phyloP scores from a whole-genome alignment of 1,140 invertebrate genomes.

The Aphaenogaster rudis region DNA sequence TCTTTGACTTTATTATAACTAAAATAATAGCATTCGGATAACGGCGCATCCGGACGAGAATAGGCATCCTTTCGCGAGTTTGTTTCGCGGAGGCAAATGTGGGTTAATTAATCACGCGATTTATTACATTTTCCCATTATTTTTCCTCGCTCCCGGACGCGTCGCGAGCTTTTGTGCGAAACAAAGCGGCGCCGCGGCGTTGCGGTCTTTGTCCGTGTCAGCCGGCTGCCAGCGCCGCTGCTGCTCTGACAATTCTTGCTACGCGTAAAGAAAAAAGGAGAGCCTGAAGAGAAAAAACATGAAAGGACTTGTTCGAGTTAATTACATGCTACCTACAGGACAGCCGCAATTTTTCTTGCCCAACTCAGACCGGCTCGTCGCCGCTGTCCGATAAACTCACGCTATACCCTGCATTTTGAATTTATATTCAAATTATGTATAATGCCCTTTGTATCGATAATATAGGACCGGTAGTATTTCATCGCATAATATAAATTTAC shows the following conservation, averaged over 20 bases:
- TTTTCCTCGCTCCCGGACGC: constrained; percentile 67
- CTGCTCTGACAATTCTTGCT: constrained; percentile 66
- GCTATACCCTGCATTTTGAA: not conserved
- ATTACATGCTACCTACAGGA: constrained; percentile 76
- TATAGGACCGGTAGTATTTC: not conserved
- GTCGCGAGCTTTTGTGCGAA: constrained; percentile 69
- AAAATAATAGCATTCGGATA: constrained; percentile 26
- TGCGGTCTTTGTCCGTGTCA: constrained; percentile 69
- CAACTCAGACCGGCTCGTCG: constrained; percentile 39
- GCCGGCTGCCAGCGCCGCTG: constrained; percentile 54
- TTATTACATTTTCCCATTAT: constrained; percentile 78
- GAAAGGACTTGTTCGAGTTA: constrained; percentile 72
- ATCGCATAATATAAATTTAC: not conserved
- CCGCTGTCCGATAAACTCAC: constrained; percentile 38
- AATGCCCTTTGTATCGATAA: constrained; percentile 28
- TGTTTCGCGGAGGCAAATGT: constrained; percentile 44
- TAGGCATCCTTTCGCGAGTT: constrained; percentile 29
- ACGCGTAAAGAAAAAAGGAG: constrained; percentile 55
- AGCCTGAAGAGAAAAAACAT: constrained; percentile 30
- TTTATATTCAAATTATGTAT: constrained; percentile 54
- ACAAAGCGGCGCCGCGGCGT: constrained; percentile 66
- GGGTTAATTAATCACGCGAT: constrained; percentile 78
- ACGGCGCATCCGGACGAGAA: constrained; percentile 27
- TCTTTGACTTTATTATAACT: constrained; percentile 19
- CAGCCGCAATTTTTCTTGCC: constrained; percentile 71